Evolutionary conservation across 2,113 vertebrate genomes (phyloP).

Genomic region (Hucho hucho): DNA sequence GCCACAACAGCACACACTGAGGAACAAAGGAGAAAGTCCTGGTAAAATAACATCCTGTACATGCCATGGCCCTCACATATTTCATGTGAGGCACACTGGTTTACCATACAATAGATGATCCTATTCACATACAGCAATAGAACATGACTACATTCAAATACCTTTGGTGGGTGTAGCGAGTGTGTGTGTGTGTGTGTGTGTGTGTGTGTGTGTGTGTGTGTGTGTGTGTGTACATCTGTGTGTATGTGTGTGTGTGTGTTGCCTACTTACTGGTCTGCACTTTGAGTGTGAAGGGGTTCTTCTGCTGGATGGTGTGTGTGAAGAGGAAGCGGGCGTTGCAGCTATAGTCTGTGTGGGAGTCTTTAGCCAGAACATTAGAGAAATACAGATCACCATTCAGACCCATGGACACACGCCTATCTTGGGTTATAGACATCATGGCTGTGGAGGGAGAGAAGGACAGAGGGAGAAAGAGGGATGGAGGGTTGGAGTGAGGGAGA

Average conservation of each 20-base stretch:
- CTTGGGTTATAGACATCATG: constrained; percentile 87
- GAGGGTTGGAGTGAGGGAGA: background rate
- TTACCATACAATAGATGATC: no score
- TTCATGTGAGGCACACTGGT: background rate
- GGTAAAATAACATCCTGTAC: background rate
- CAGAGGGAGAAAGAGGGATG: background rate
- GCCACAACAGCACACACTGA: background rate
- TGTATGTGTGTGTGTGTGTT: background rate
- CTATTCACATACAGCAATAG: no score
- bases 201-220: no score
- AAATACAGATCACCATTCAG: constrained; percentile 96
- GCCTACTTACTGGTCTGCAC: constrained; percentile 89
- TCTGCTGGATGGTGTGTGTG: constrained; percentile 98
- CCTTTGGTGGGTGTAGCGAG: no score
- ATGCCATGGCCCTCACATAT: constrained; percentile 24
- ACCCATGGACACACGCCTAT: constrained; percentile 92
- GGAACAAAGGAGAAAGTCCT: background rate
- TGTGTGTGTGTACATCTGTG: no score
- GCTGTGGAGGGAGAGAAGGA: constrained; percentile 53
- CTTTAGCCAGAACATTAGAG: constrained; percentile 88
- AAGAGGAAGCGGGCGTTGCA: constrained; percentile 95
- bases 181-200: no score
- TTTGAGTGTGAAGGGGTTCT: constrained; percentile 92
- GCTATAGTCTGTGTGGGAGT: constrained; percentile 90
- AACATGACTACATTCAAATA: no score